phyloP scores from a whole-genome alignment of 2,113 vertebrate genomes.

The Poecilia latipinna region DNA sequence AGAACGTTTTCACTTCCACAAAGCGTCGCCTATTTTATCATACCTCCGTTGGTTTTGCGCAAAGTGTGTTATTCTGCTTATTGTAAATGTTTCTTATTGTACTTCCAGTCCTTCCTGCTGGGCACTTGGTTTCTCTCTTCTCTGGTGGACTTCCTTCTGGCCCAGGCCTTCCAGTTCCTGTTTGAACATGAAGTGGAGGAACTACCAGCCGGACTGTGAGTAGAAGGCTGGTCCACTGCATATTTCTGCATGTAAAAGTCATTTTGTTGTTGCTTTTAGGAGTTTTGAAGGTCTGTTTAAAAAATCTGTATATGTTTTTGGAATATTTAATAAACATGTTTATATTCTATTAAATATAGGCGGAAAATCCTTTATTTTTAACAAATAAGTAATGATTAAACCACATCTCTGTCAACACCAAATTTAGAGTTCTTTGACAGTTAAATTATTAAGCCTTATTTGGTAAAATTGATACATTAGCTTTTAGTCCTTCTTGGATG shows the following conservation, averaged over 20 bases:
- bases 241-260: too few relatives aligned
- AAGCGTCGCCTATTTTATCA: neutral
- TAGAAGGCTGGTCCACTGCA: constrained; percentile 11
- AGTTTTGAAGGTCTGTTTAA: neutral
- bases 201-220: constrained; percentile 81
- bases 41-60: neutral
- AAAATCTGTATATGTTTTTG: neutral
- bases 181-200: constrained; percentile 79
- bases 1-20: constrained; percentile 3
- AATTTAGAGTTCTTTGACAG: too few relatives aligned
- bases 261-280: neutral
- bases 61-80: neutral
- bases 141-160: constrained; percentile 73
- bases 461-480: neutral
- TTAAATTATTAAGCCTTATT: neutral
- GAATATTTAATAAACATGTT: neutral
- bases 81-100: neutral
- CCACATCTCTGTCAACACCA: too few relatives aligned
- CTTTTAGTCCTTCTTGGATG: neutral
- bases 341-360: neutral
- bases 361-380: neutral
- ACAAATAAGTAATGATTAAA: neutral
- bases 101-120: constrained; percentile 78
- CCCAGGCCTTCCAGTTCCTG: constrained; percentile 62
- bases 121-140: constrained; percentile 79